Evolutionary conservation across 1,140 invertebrate species (phyloP).

Genomic region (Pissodes strobi): DNA sequence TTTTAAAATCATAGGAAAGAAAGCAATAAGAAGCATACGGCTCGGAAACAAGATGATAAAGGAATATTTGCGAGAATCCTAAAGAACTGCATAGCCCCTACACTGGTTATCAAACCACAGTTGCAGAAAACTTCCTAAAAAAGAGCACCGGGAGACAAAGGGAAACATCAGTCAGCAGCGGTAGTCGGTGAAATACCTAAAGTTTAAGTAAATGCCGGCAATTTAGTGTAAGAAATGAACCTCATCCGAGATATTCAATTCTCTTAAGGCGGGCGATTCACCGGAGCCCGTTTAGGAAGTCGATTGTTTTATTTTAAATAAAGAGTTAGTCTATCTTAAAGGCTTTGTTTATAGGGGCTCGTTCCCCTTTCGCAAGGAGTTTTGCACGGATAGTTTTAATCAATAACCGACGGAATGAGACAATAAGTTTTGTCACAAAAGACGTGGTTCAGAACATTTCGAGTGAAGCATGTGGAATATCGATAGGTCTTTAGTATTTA

Average conservation of each 20-base stretch:
- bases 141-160: slow-evolving; percentile 44
- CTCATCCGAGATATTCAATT: slow-evolving; percentile 46
- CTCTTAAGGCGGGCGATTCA: slow-evolving; percentile 30
- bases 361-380: background rate
- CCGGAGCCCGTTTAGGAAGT: slow-evolving; percentile 27
- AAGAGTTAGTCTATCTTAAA: slow-evolving; percentile 27
- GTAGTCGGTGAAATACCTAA: slow-evolving; percentile 46
- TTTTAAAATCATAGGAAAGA: too few relatives aligned
- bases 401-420: too few relatives aligned
- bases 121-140: slow-evolving; percentile 43
- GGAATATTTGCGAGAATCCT: slow-evolving; percentile 21
- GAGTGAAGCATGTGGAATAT: too few relatives aligned
- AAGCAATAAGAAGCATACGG: slow-evolving; percentile 27
- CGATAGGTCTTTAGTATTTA: too few relatives aligned
- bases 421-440: too few relatives aligned
- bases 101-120: slow-evolving; percentile 43
- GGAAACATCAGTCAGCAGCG: slow-evolving; percentile 49
- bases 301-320: slow-evolving; percentile 37
- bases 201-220: slow-evolving; percentile 50
- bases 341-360: slow-evolving; percentile 18
- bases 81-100: slow-evolving; percentile 26
- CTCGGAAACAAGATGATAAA: slow-evolving; percentile 34
- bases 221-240: slow-evolving; percentile 46
- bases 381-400: background rate
- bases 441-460: too few relatives aligned